Evolutionary conservation across 2,888 invertebrate genomes (phyloP).

Genomic region (Mesodorylaimus sp.): DNA sequence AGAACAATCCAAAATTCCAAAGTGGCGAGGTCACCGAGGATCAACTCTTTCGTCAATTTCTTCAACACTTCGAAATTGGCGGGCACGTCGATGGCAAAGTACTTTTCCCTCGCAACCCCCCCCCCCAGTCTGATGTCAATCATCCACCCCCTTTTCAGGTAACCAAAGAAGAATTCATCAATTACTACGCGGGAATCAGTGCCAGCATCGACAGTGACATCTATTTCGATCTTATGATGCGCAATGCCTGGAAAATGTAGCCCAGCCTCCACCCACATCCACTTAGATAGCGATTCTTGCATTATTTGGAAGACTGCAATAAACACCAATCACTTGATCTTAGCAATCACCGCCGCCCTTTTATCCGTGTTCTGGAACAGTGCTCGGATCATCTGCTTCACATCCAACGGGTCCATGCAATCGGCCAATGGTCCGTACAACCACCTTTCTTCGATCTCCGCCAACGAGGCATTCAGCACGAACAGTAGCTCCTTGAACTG

Average conservation of each 20-base stretch:
- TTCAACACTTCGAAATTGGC: slow-evolving; percentile 58
- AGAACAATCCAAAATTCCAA: slow-evolving; percentile 58
- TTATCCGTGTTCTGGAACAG: slow-evolving; percentile 7
- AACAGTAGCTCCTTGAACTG: slow-evolving; percentile 58
- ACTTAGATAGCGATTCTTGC: too few relatives aligned
- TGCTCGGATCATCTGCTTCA: slow-evolving; percentile 2
- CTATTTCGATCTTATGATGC: slow-evolving; percentile 85
- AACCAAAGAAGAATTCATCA: slow-evolving; percentile 72
- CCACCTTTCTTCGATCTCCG: slow-evolving; percentile 4
- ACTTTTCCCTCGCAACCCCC: too few relatives aligned
- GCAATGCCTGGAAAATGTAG: slow-evolving; percentile 71
- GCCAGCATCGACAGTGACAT: slow-evolving; percentile 83
- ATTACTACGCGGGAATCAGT: slow-evolving; percentile 80
- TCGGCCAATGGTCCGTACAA: slow-evolving; percentile 4
- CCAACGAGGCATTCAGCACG: slow-evolving; percentile 43
- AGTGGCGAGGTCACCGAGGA: slow-evolving; percentile 72
- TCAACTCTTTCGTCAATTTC: slow-evolving; percentile 54
- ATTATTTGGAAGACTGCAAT: too few relatives aligned
- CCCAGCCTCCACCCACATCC: too few relatives aligned
- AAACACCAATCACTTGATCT: slow-evolving; percentile 4
- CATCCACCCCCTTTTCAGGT: too few relatives aligned
- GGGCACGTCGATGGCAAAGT: slow-evolving; percentile 55
- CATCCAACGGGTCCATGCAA: slow-evolving; percentile 1
- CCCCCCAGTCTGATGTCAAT: too few relatives aligned
- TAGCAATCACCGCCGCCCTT: slow-evolving; percentile 1